These are phyloP conservation scores for Phocides pigmalion DNA, from an alignment of 1,140 invertebrate species.

Conservation along the genomic window DNA sequence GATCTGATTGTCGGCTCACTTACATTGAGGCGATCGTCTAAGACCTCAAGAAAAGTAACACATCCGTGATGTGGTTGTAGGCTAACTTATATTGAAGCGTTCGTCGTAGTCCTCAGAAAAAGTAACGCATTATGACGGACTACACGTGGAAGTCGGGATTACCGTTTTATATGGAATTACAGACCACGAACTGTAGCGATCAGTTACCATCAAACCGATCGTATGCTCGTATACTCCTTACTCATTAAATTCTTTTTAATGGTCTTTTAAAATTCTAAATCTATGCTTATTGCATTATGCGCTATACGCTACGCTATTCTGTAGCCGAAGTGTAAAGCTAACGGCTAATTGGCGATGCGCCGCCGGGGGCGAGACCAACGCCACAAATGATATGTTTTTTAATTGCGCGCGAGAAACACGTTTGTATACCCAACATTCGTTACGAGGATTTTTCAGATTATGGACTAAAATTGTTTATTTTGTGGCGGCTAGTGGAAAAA, in stretches of 20 bases:
- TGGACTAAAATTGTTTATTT: not conserved
- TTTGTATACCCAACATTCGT: constrained; percentile 16
- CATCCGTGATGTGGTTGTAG: too few species aligned
- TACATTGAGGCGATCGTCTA: too few species aligned
- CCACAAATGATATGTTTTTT: constrained; percentile 51
- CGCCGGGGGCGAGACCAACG: constrained; percentile 44
- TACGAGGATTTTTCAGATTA: constrained; percentile 7
- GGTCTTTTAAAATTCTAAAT: not conserved
- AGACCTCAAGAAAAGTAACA: too few species aligned
- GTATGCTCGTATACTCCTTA: too few species aligned
- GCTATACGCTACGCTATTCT: not conserved
- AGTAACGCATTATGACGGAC: too few species aligned
- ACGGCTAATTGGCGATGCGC: constrained; percentile 47
- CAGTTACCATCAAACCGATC: too few species aligned
- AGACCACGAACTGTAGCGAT: too few species aligned
- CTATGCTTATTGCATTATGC: not conserved
- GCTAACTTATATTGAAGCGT: too few species aligned
- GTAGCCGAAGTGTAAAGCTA: not conserved
- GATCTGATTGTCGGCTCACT: too few species aligned
- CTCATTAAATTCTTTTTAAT: not conserved
- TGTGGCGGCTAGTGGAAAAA: not conserved
- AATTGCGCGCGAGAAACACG: constrained; percentile 36
- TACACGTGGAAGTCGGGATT: too few species aligned
- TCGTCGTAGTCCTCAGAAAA: too few species aligned
- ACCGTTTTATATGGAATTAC: too few species aligned